Base-by-base conservation (phyloP, 2,113 vertebrate species). In the Corydoras maculifer region DNA sequence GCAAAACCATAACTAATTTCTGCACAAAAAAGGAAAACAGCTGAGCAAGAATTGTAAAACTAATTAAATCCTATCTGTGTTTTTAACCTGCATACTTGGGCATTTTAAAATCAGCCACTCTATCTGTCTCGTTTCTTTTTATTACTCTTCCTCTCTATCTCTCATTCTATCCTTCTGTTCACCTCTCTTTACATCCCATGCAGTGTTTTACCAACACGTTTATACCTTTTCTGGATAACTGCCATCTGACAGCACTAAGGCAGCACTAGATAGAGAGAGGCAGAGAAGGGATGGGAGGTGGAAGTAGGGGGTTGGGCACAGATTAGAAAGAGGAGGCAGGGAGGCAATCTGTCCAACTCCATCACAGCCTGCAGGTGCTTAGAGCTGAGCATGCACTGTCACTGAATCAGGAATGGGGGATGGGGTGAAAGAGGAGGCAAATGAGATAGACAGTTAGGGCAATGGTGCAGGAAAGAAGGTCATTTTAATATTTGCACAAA, bases 241-340 rank as follows among this genome's bases (percentile, higher is more conserved):
- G 55, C 57, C 54, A 49, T 3, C 51, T 68, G 63, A 48, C 9
- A 59, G 51, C 31, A 30, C 69, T 66, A 64, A 60, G 62, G 61
- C 67, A 51, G 15, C 62, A 53, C 55, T 11, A 35, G 29, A 49
- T 32, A 62, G 66, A 31, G n/a, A 53, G 50, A 29, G 51, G 48
- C n/a, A 51, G 12, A 63, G 32, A 62, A 48, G 63, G 69, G 31
- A 62, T 58, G 43, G 9, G 12, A 29, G 8, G 25, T 57, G 58
- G 66, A 48, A 65, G 64, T 60, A 66, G 65, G 60, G 13, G 60
- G 61, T 13, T 1, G 3, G 15, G 11, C 9, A 48, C 13, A 65
- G 75, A 77, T 79, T 74, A 77, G 64, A 65, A 51, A 0, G 48
- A 67, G 58, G 3, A 72, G 62, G 74, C 8, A 73, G 61, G 57